Evolutionary conservation across 2,113 vertebrate genomes (phyloP).

Genomic region (Bagarius yarrelli): DNA sequence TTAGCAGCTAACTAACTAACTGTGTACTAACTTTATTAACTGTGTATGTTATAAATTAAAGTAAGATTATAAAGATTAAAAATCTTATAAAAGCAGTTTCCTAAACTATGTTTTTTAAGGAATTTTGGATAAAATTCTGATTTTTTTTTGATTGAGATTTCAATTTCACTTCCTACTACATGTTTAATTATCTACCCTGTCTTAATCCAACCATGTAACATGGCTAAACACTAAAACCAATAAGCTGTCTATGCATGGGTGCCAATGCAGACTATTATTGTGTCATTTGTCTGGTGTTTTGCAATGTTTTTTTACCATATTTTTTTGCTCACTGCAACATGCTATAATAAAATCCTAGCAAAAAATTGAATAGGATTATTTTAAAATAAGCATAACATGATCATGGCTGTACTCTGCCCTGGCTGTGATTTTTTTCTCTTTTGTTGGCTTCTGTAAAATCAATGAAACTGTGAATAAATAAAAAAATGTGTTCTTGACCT

Average conservation of each 20-base stretch:
- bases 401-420: not conserved
- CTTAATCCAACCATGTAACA: not conserved
- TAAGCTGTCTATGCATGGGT: constrained; percentile 39
- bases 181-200: constrained; percentile 22
- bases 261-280: not conserved
- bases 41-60: too few relatives aligned
- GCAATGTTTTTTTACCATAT: constrained; percentile 9
- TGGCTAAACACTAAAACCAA: not conserved
- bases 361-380: not conserved
- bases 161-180: not conserved
- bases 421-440: constrained; percentile 3
- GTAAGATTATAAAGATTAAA: too few relatives aligned
- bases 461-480: not conserved
- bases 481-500: constrained; percentile 14
- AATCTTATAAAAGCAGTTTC: not conserved
- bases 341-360: not conserved
- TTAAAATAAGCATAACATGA: not conserved
- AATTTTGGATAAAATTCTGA: not conserved
- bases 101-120: not conserved
- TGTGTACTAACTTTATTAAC: too few relatives aligned
- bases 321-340: not conserved
- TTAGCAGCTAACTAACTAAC: too few relatives aligned
- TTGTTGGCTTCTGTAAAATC: not conserved
- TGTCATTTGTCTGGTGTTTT: constrained; percentile 24
- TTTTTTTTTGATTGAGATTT: constrained; percentile 12